phyloP scores from a whole-genome alignment of 1,140 invertebrate genomes.

The Atopsyche davidsoni region DNA sequence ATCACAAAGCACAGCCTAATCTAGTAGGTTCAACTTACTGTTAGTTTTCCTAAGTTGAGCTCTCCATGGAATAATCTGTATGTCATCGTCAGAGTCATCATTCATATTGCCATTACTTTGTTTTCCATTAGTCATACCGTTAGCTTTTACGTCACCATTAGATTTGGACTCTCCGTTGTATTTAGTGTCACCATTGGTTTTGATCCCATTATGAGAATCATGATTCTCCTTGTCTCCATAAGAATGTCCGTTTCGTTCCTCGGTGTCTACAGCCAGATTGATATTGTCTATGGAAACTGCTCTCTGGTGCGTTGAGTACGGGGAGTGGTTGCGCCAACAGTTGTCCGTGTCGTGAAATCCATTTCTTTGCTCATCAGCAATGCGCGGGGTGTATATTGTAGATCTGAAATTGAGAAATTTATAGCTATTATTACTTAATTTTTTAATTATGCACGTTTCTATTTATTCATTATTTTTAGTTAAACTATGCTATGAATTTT shows the following conservation, averaged over 20 bases:
- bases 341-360: constrained; percentile 36
- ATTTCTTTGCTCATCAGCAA: constrained; percentile 50
- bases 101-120: constrained; percentile 42
- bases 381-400: constrained; percentile 60
- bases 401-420: constrained; percentile 43
- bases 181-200: constrained; percentile 26
- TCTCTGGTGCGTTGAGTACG: constrained; percentile 34
- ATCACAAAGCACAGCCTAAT: constrained; percentile 20
- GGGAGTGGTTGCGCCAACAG: constrained; percentile 49
- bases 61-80: constrained; percentile 78
- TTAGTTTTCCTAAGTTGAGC: constrained; percentile 83
- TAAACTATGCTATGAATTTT: no score
- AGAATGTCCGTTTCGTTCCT: constrained; percentile 39
- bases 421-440: no score
- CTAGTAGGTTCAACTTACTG: constrained; percentile 70
- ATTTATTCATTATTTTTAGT: no score
- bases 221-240: constrained; percentile 41
- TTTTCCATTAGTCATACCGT: constrained; percentile 25
- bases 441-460: no score
- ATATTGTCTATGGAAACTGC: constrained; percentile 57
- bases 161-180: constrained; percentile 26
- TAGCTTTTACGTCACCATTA: constrained; percentile 18
- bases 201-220: constrained; percentile 32
- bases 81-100: constrained; percentile 52
- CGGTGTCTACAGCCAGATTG: constrained; percentile 38